A percentile compares a stretch with the other conserved stretches of the same genome.
Evolutionary conservation across 2,888 invertebrate genomes (phyloP).

Genomic region (Pachymerium ferrugineum): DNA sequence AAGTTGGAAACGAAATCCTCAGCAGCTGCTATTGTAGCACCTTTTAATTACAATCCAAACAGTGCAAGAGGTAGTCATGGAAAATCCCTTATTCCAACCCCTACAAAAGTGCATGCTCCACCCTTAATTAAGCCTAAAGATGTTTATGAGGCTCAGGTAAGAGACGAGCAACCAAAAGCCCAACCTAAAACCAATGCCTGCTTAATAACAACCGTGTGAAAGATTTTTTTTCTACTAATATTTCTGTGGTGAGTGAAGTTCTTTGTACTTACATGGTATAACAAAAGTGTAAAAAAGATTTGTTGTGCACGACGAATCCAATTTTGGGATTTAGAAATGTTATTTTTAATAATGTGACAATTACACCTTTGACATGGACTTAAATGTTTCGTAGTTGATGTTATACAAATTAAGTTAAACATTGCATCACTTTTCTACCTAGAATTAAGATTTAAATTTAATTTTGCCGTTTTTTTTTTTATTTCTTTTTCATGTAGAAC

Average conservation of each 20-base stretch:
- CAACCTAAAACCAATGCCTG: slow-evolving; percentile 27
- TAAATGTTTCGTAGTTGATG: neutral
- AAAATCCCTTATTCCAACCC: slow-evolving; percentile 35
- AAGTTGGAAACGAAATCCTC: slow-evolving; percentile 8
- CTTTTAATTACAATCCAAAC: slow-evolving; percentile 51
- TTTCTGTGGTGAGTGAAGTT: neutral
- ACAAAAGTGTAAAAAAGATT: neutral
- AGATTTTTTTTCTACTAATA: neutral
- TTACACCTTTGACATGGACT: neutral
- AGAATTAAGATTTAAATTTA: neutral
- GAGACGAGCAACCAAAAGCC: neutral
- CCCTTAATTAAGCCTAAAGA: slow-evolving; percentile 20
- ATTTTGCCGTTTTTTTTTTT: neutral
- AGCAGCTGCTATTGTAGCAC: slow-evolving; percentile 50
- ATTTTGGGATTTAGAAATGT: neutral
- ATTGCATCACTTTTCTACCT: neutral
- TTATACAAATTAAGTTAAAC: neutral
- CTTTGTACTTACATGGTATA: neutral
- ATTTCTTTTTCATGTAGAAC: neutral
- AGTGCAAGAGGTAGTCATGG: neutral
- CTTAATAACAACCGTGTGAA: slow-evolving; percentile 21
- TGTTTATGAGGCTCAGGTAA: neutral
- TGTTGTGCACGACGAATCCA: neutral
- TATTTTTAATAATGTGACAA: neutral
- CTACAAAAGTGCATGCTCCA: slow-evolving; percentile 17